A percentile compares a stretch with the other conserved stretches of the same genome.
Conservation (phyloP, 2,113 vertebrate species). For the Nansenia antarctica region DNA sequence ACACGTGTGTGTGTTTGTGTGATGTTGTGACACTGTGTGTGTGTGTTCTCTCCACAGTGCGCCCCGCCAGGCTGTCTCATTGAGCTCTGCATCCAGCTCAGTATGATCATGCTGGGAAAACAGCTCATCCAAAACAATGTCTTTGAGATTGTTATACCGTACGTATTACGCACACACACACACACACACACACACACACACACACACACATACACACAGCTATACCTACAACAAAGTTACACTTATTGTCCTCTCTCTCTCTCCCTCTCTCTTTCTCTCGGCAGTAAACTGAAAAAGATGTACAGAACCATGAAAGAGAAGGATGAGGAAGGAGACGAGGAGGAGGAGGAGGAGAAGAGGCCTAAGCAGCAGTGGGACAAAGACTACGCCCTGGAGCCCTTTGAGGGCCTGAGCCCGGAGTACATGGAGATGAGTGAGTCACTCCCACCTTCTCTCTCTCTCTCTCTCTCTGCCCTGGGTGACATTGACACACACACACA, state of each 20-base stretch:
- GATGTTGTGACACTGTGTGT: background rate
- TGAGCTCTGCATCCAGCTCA: slow-evolving; percentile 96
- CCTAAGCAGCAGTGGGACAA: slow-evolving; percentile 87
- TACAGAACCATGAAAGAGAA: slow-evolving; percentile 88
- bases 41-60: slow-evolving; percentile 76
- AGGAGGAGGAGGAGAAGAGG: slow-evolving; percentile 73
- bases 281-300: slow-evolving; percentile 95
- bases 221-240: background rate
- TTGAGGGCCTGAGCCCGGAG: slow-evolving; percentile 90
- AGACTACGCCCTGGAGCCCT: slow-evolving; percentile 89
- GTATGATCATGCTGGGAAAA: slow-evolving; percentile 99
- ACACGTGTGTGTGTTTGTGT: slow-evolving; percentile 7
- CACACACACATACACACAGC: slow-evolving; percentile 18
- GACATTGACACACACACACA: background rate
- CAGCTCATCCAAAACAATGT: slow-evolving; percentile 98
- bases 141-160: slow-evolving; percentile 98
- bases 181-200: slow-evolving; percentile 16
- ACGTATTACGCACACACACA: slow-evolving; percentile 63
- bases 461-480: no score
- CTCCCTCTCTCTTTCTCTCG: slow-evolving; percentile 14
- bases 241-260: background rate
- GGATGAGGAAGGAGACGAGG: slow-evolving; percentile 50
- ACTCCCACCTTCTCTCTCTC: background rate
- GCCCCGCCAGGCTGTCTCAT: slow-evolving; percentile 97
- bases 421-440: slow-evolving; percentile 99